Evolutionary conservation across 2,797 vertebrate genomes (phyloP).

Genomic region (Danio choprae): DNA sequence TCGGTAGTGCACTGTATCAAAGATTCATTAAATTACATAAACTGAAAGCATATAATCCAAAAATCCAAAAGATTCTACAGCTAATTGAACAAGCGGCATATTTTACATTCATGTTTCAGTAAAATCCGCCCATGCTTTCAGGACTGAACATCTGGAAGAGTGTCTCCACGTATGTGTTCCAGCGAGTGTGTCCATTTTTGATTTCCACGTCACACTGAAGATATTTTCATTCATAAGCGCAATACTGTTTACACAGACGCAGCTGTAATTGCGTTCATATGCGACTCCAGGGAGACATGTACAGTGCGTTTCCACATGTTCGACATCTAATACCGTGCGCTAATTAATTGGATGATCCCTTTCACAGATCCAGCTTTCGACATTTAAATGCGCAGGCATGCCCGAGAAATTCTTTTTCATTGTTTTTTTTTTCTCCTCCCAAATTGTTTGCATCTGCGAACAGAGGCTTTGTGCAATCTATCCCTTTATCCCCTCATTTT

Average conservation of each 20-base stretch:
- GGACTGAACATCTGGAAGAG: constrained; percentile 72
- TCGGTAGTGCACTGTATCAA: no score
- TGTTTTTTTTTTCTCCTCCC: background rate
- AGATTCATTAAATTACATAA: no score
- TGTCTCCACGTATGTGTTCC: constrained; percentile 49
- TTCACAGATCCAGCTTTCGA: constrained; percentile 31
- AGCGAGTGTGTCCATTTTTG: constrained; percentile 49
- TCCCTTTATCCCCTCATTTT: constrained; percentile 24
- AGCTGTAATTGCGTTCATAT: constrained; percentile 66
- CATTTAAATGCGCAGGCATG: constrained; percentile 40
- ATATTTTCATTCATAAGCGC: constrained; percentile 52
- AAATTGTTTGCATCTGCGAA: constrained; percentile 41
- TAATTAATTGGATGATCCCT: constrained; percentile 36
- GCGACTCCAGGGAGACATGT: constrained; percentile 48
- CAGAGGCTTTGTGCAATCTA: constrained; percentile 13
- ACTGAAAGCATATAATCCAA: background rate
- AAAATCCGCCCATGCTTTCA: constrained; percentile 74
- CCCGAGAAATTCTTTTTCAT: constrained; percentile 2
- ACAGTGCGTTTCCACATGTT: constrained; percentile 41
- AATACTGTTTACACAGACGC: constrained; percentile 44
- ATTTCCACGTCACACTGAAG: constrained; percentile 57
- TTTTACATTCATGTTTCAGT: constrained; percentile 38
- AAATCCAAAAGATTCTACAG: background rate
- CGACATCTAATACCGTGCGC: constrained; percentile 5
- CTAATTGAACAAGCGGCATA: background rate